phyloP scores from a whole-genome alignment of 2,113 vertebrate genomes.

The Phyllostomus discolor region DNA sequence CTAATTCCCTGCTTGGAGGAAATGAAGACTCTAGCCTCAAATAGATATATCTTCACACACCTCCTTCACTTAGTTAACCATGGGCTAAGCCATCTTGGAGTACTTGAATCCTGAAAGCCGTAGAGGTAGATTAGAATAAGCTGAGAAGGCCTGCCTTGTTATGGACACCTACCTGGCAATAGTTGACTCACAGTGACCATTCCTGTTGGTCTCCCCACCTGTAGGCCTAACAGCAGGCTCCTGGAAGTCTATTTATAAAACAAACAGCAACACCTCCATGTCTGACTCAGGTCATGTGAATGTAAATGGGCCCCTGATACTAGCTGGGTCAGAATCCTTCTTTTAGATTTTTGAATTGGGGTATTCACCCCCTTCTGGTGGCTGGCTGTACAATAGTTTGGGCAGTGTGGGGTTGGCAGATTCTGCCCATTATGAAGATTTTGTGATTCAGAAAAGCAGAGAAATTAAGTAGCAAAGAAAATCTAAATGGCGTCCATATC shows the following conservation, averaged over 20 bases:
- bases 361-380: background rate
- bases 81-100: background rate
- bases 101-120: background rate
- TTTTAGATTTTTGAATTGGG: background rate
- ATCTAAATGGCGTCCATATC: background rate
- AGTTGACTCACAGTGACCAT: background rate
- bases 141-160: background rate
- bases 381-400: background rate
- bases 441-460: background rate
- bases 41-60: background rate
- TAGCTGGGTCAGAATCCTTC: background rate
- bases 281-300: background rate
- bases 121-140: rapidly evolving
- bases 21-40: background rate
- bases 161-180: too few relatives aligned
- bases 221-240: background rate
- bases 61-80: background rate
- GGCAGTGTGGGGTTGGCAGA: background rate
- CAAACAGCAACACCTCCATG: background rate
- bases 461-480: background rate
- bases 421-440: background rate
- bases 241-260: background rate
- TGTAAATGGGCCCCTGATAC: background rate
- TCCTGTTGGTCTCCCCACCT: background rate
- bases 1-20: background rate